Evolutionary conservation across 2,888 invertebrate genomes (phyloP), one percentile per base, ranked within the genome.

Genomic region (Drosophila stalkeri): DNA sequence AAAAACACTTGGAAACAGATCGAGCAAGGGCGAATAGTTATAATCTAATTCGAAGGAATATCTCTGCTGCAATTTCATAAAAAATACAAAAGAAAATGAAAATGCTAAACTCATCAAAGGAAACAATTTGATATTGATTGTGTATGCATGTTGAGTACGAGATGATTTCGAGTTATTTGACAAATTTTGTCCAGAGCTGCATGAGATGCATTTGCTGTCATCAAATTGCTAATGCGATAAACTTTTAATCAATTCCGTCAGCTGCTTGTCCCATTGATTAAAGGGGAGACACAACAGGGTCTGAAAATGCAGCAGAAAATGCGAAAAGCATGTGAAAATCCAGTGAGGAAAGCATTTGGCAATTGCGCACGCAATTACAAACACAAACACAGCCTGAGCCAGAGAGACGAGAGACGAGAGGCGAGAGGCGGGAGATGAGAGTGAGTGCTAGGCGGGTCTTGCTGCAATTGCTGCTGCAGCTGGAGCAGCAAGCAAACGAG

Each of bases 291-390:
- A 11, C 23, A 16, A 2, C 31, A 6, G 20, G 14, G 51, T 5
- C 31, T 11, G 47, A 37, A 47, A 37, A 27, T 27, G 33, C 64
- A 18, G n/a, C 18, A 5, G 43, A 59, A 51, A 41, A 44, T 47
- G 55, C 20, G 43, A 64, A 41, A 56, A 60, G 37, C 41, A 59
- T 65, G 63, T 52, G 64, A n/a, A 55, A 51, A 37, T n/a, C 54
- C 62, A 46, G 37, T 27, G 61, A 62, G 55, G n/a, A 73, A 57
- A 77, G 33, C 64, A 39, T 35, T 68, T 74, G 41, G 43, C 57
- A 75, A 72, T 65, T 60, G 66, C 63, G 66, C 63, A 67, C 72
- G 67, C 81, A 81, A 80, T 80, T 80, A 77, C 64, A 68, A 77
- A 47, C 51, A 64, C 76, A 80, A 79, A 70, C 64, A 72, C 11